A percentile compares a stretch with the other conserved stretches of the same genome.
Evolutionary conservation across 2,113 vertebrate genomes (phyloP).

Genomic region (Apteryx mantelli): DNA sequence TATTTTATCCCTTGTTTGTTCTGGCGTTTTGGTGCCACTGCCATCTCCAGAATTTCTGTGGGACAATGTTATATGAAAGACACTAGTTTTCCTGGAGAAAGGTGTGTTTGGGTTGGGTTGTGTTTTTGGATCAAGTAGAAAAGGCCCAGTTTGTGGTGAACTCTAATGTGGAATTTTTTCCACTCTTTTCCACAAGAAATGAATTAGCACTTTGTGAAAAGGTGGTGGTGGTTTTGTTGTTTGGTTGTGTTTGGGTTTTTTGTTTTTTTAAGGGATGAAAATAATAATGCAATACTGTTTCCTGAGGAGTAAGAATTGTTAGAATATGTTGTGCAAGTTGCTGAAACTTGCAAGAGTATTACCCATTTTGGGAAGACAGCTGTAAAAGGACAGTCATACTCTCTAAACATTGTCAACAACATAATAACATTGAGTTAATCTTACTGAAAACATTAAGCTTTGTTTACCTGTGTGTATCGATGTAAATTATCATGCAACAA

Average conservation of each 20-base stretch:
- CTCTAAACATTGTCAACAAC: neutral
- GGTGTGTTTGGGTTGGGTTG: neutral
- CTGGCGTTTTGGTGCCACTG: neutral
- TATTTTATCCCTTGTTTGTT: neutral
- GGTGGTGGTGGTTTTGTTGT: no score
- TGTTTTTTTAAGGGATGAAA: neutral
- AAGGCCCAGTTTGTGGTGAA: neutral
- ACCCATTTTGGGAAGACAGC: neutral
- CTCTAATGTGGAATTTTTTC: neutral
- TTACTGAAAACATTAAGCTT: neutral
- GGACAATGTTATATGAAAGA: neutral
- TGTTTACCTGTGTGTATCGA: neutral
- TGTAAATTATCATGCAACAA: neutral
- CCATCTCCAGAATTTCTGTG: neutral
- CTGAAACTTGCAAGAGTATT: neutral
- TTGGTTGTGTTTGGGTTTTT: no score
- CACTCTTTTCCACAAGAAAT: neutral
- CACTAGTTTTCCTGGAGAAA: neutral
- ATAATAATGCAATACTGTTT: neutral
- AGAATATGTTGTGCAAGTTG: neutral
- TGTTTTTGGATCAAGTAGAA: neutral
- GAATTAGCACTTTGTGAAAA: rapidly evolving
- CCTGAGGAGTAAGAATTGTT: neutral
- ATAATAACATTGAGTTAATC: neutral
- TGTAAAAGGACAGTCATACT: neutral